A percentile compares a stretch with the other conserved stretches of the same genome.
Evolutionary conservation across 1,140 invertebrate species (phyloP).

Genomic region (Rhyacophila brunnea): DNA sequence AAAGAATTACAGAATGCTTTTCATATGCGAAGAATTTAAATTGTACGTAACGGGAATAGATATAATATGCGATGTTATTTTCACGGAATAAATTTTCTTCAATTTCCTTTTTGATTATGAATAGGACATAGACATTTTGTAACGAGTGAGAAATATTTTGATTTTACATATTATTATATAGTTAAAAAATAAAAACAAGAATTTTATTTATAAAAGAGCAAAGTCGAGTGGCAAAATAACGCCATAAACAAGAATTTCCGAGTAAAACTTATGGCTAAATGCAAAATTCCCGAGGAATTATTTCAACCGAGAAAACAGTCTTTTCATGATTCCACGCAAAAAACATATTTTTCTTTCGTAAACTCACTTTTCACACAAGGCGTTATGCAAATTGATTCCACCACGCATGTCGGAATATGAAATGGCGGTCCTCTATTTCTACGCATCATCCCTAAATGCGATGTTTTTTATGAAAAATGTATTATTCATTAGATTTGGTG

Average conservation of each 20-base stretch:
- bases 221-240: constrained; percentile 3
- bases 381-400: constrained; percentile 34
- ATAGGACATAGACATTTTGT: too few relatives aligned
- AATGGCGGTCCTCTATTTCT: constrained; percentile 32
- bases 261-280: not conserved
- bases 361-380: constrained; percentile 30
- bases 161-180: too few relatives aligned
- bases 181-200: not conserved
- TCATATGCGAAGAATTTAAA: too few relatives aligned
- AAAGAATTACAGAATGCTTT: too few relatives aligned
- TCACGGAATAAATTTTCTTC: too few relatives aligned
- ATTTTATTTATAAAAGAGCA: not conserved
- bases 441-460: constrained; percentile 33
- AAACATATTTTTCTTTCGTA: constrained; percentile 32
- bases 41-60: too few relatives aligned
- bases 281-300: constrained; percentile 13
- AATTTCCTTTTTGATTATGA: too few relatives aligned
- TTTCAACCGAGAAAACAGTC: constrained; percentile 3
- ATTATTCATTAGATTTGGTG: constrained; percentile 33
- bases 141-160: too few relatives aligned
- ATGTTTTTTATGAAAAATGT: constrained; percentile 34
- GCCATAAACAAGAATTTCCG: constrained; percentile 4
- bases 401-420: constrained; percentile 33
- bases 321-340: constrained; percentile 10
- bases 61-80: too few relatives aligned